Evolutionary conservation across 2,888 invertebrate genomes (phyloP), one percentile per base, ranked within the genome.

Genomic region (Teleiodes luculella): DNA sequence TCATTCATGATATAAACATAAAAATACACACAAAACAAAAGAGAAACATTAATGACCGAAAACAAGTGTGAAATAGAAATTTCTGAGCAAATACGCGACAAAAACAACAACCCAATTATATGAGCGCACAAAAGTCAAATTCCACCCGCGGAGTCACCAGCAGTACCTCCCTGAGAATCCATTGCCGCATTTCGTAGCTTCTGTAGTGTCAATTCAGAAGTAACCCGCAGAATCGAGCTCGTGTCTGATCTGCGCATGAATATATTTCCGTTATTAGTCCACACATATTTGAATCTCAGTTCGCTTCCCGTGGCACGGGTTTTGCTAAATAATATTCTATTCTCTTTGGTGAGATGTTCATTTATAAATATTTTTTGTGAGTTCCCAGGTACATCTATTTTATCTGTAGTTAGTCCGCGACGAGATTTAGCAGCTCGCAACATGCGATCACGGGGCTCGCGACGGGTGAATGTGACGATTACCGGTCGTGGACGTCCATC

Each of bases 261-360:
- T 6, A 60, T 55, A 11, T 55, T 55, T 0, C 59, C 56, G 11
- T 56, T 48, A 1, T 46, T 48, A 8, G 61, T 53, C 60, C 62
- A 59, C 0, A 55, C 31, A 16, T 50, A 57, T 13, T 53, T 57
- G 28, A 58, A 60, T 2, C 47, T 46, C 0, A 56, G 53, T 11
- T 58, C 28, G 0, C 13, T 18, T 0, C 60, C 59, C 0, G 49
- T 4, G 2, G 39, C 3, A 8, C 62, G 47, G 0, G 60, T 57
- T 24, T 56, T 54, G n/a, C 57, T 54, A 14, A 62, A 60, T 0
- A 62, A 51, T 4, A 54, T n/a, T 13, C 59, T 52, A 33, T 59
- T 62, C n/a, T 8, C 33, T 43, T 59, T 59, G 0, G 60, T 56
- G 0, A 60, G 53, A 13, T 54, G 57, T 39, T 63, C 60, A 16